phyloP scores from a whole-genome alignment of 2,797 vertebrate species.

The Anabacerthia variegaticeps region DNA sequence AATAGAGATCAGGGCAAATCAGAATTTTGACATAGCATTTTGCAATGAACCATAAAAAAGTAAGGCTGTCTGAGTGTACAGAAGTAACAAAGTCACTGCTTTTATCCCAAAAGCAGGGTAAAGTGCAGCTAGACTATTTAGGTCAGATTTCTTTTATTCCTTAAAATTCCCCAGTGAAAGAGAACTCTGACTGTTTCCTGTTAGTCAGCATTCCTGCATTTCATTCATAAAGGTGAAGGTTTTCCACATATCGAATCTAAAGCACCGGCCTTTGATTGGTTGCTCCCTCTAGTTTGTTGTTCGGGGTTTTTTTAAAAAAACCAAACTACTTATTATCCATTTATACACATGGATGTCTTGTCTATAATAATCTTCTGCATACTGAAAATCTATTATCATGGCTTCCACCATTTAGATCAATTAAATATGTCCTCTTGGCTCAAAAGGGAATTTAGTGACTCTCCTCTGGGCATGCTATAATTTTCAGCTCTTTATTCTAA shows the following conservation, averaged over 20 bases:
- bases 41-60: background rate
- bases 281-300: background rate
- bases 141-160: background rate
- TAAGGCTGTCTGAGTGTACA: background rate
- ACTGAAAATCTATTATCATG: background rate
- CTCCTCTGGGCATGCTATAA: background rate
- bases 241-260: background rate
- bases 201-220: background rate
- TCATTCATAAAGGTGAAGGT: background rate
- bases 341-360: background rate
- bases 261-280: background rate
- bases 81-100: background rate
- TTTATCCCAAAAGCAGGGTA: background rate
- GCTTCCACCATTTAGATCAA: background rate
- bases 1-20: background rate
- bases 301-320: background rate
- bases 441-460: background rate
- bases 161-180: background rate
- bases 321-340: background rate
- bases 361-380: background rate
- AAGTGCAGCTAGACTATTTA: background rate
- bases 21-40: background rate
- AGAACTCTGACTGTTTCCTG: background rate
- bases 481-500: background rate
- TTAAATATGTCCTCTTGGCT: background rate